Evolutionary conservation across 2,113 vertebrate species (phyloP).

Genomic region (Hylia prasina): DNA sequence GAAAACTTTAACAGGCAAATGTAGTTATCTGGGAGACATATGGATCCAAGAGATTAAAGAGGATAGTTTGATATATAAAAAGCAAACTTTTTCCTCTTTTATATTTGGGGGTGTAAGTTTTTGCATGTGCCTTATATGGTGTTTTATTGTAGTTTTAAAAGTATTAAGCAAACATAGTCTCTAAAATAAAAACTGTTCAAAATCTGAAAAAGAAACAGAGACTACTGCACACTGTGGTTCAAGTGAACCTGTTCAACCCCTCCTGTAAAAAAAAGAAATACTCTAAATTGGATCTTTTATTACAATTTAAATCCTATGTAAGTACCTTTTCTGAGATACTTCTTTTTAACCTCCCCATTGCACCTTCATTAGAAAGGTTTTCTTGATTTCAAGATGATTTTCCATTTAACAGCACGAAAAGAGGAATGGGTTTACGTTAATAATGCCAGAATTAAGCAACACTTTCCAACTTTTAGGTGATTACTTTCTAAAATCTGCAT

Average conservation of each 20-base stretch:
- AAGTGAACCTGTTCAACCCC: not conserved
- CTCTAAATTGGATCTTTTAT: not conserved
- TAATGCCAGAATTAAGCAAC: not conserved
- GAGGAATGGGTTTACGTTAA: not conserved
- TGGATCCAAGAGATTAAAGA: not conserved
- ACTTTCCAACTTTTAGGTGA: not conserved
- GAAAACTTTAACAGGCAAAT: not conserved
- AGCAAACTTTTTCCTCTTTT: not conserved
- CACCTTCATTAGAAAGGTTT: not conserved
- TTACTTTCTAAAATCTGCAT: not conserved
- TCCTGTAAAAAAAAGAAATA: not conserved
- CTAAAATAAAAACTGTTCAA: not conserved
- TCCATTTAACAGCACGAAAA: not conserved
- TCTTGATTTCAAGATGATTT: not conserved
- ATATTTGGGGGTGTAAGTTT: not conserved
- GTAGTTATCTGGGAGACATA: not conserved
- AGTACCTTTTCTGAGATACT: not conserved
- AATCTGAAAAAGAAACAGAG: not conserved
- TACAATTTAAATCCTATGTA: not conserved
- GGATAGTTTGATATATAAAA: not conserved
- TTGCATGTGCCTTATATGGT: accelerated
- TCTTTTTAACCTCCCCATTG: not conserved
- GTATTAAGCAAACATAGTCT: not conserved
- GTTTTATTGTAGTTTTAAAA: not conserved
- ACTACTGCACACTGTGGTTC: not conserved